Base-by-base conservation (phyloP, 64 coral and sea anemone species). In the Actinia tenebrosa region DNA sequence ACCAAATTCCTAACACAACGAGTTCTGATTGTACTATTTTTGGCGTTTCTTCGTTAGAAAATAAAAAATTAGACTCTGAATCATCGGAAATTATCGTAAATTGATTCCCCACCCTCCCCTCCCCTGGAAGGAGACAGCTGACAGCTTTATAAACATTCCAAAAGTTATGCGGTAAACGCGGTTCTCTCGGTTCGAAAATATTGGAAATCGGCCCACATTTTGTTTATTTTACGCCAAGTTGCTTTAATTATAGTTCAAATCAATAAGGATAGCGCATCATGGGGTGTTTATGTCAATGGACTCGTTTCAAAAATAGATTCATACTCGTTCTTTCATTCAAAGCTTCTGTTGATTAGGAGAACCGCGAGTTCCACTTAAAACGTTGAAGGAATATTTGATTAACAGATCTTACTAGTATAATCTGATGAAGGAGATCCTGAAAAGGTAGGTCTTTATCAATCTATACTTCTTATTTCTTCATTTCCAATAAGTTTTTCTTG, bases 81-180 rank as follows among this genome's bases (percentile, higher is more conserved):
- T 58, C 6, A 9, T 75, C 69, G 69, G 79, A 53, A 53, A 22
- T 20, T 2, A 23, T 81, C 79, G 79, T 53, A 53, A 47, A 53
- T 16, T 30, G 27, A 10, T 16, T 44, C 77, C 26, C 77, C 0
- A 7, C 79, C 79, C 44, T 23, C 79, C 79, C 79, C 79, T 81
- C 79, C 79, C 46, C 79, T 3, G 4, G 18, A 75, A 17, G 16
- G 6, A 4, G 22, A 50, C 44, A 23, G n/a, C 1, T 81, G 79
- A 80, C 79, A 81, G 79, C 16, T 81, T 37, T 19, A 16, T 81
- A 81, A 81, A 81, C 79, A 81, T 81, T 81, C 79, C 79, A 81
- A 81, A 53, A 81, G 79, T 81, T 53, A 53, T 81, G 79, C 50
- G 79, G 79, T 81, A 81, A 81, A 53, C 79, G 79, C 27, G 79